These are phyloP conservation scores for Prochilodus magdalenae DNA, from an alignment of 2,113 vertebrate species.

Conservation along the genomic window DNA sequence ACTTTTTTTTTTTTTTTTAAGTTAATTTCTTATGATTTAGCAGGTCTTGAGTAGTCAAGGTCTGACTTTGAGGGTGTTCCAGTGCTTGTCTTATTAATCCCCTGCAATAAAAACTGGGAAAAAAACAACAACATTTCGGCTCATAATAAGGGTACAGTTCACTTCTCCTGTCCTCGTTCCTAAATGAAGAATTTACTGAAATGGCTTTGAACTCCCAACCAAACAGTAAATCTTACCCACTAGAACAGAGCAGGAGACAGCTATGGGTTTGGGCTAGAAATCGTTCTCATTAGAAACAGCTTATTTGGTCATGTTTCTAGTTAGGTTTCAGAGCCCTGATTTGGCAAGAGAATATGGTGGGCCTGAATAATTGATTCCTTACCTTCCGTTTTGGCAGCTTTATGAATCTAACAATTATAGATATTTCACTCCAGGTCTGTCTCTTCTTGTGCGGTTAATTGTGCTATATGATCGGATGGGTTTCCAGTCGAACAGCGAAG, in stretches of 20 bases:
- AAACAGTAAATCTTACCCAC: conserved; percentile 64
- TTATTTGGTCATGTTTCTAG: conserved; percentile 64
- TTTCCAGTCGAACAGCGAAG: not conserved
- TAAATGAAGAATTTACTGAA: conserved; percentile 63
- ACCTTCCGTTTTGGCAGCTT: conserved; percentile 63
- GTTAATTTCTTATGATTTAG: conserved; percentile 52
- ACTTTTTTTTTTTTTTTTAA: conserved; percentile 41
- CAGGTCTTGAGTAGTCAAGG: conserved; percentile 54
- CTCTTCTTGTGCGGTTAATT: not conserved
- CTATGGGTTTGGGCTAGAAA: conserved; percentile 45
- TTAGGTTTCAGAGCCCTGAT: conserved; percentile 60
- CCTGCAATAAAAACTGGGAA: conserved; percentile 59
- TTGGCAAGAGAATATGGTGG: conserved; percentile 57
- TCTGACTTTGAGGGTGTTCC: conserved; percentile 58
- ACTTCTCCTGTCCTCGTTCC: conserved; percentile 62
- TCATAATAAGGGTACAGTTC: conserved; percentile 59
- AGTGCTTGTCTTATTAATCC: conserved; percentile 66
- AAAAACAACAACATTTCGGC: conserved; percentile 40
- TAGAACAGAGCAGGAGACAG: conserved; percentile 46
- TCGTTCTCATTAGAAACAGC: conserved; percentile 59
- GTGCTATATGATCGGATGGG: not conserved
- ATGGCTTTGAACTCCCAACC: conserved; percentile 65
- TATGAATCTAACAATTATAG: conserved; percentile 57
- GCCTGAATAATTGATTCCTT: conserved; percentile 65
- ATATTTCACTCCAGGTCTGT: conserved; percentile 54